Conservation (phyloP, 2,797 vertebrate species). For the Myotis findleyi region DNA sequence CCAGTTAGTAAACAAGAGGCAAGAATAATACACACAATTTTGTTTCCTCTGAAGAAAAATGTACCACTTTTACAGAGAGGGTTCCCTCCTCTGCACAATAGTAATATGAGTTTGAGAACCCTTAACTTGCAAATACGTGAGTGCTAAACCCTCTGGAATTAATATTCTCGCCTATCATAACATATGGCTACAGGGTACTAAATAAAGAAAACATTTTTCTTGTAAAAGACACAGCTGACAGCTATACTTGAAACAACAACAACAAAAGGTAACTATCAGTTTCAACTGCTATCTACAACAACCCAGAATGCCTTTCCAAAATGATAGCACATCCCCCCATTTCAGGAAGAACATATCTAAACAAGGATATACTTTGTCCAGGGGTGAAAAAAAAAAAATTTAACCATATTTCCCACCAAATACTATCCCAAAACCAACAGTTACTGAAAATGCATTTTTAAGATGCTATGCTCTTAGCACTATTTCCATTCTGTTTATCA, state of each 20-base stretch:
- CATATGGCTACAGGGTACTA: not conserved
- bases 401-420: conserved; percentile 5
- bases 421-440: conserved; percentile 21
- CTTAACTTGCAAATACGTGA: not conserved
- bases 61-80: not conserved
- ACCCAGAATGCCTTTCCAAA: not conserved
- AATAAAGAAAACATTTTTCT: not conserved
- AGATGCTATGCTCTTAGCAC: not conserved
- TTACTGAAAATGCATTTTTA: conserved; percentile 21
- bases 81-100: not conserved
- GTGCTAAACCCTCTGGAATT: not conserved
- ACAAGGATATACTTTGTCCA: conserved; percentile 35
- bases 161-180: not conserved
- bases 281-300: not conserved
- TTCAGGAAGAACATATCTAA: conserved; percentile 41
- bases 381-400: conserved; percentile 21
- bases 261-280: conserved; percentile 20
- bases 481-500: conserved; percentile 39
- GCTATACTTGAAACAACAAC: not conserved
- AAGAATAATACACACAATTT: not conserved
- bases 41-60: conserved; percentile 12
- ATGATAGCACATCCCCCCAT: not conserved
- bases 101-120: not conserved
- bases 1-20: not conserved
- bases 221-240: conserved; percentile 21